Evolutionary conservation across 2,113 vertebrate genomes (phyloP), one percentile per base, ranked within the genome.

Genomic region (Sinosuthora webbiana): DNA sequence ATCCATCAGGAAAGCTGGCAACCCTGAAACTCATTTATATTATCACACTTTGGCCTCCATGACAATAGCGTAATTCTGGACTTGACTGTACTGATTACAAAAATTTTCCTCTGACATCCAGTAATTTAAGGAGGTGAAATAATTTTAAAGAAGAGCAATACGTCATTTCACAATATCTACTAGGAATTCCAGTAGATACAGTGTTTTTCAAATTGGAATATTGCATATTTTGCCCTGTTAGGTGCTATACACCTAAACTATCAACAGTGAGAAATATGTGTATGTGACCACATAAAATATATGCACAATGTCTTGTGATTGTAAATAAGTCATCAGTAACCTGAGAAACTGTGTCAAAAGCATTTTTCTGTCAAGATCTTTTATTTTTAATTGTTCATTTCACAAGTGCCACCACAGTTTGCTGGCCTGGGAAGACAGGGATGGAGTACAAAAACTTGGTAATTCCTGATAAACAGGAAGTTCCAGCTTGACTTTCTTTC

Each of bases 401-500:
- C 35, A 31, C 35, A 83, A 88, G 39, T 60, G 82, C 82, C 64
- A 80, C 64, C 64, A 55, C 59, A 59, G 47, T 88, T 91, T 94
- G 22, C 47, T 88, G 42, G 67, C 57, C 78, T 74, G 68, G 30
- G 49, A 47, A 75, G 47, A 64, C 56, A 68, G 71, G 73, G 69
- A 78, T 23, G 15, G 37, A 88, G 33, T 64, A 81, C 18, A 75
- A 81, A 93, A 86, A 22, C 25, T 37, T 76, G n/a, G 15, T 79
- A 59, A 88, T 87, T 92, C 69, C 73, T 92, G 60, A 82, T 76
- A 92, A 96, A 96, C 88, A 96, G 93, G 87, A 94, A 92, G 85
- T 83, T 87, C 37, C 49, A 94, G 23, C 37, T 87, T 90, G 57
- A 78, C 77, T 52, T 1, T 83, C 71, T 83, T 95, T 94, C 83